A percentile compares a stretch with the other conserved stretches of the same genome.
phyloP scores from a whole-genome alignment of 2,113 vertebrate species.

The Eurystomus gularis region DNA sequence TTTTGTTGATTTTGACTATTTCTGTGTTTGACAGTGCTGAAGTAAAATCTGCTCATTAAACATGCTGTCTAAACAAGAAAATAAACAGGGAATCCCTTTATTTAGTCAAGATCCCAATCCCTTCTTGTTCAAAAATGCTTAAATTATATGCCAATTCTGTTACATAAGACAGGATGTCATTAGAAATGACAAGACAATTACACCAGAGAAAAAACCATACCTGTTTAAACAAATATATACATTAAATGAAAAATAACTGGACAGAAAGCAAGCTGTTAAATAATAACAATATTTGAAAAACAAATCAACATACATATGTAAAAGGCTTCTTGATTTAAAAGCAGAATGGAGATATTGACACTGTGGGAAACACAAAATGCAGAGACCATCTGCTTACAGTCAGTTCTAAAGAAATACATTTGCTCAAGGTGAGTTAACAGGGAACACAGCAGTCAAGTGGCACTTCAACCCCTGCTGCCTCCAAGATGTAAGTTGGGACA shows the following conservation, averaged over 20 bases:
- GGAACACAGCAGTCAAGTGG: background rate
- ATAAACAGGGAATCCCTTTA: background rate
- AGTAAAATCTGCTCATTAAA: constrained; percentile 55
- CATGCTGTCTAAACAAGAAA: background rate
- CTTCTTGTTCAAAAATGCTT: background rate
- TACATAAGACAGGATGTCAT: background rate
- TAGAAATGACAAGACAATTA: background rate
- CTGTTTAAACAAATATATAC: background rate
- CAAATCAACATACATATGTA: background rate
- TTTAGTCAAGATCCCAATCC: no score
- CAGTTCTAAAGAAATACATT: background rate
- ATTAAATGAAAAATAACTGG: background rate
- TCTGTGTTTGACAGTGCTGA: constrained; percentile 5
- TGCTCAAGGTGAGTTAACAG: background rate
- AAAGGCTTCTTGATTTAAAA: background rate
- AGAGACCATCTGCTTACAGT: background rate
- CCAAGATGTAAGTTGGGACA: background rate
- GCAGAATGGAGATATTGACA: background rate
- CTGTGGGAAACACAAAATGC: background rate
- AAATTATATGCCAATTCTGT: background rate
- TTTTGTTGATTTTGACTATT: constrained; percentile 41
- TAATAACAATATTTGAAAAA: background rate
- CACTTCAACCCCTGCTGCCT: background rate
- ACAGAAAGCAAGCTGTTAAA: background rate
- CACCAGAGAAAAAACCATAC: background rate